A percentile compares a stretch with the other conserved stretches of the same genome.
These are phyloP conservation scores for Cantharis lateralis DNA, from an alignment of 2,888 invertebrate genomes.

Conservation along the genomic window DNA sequence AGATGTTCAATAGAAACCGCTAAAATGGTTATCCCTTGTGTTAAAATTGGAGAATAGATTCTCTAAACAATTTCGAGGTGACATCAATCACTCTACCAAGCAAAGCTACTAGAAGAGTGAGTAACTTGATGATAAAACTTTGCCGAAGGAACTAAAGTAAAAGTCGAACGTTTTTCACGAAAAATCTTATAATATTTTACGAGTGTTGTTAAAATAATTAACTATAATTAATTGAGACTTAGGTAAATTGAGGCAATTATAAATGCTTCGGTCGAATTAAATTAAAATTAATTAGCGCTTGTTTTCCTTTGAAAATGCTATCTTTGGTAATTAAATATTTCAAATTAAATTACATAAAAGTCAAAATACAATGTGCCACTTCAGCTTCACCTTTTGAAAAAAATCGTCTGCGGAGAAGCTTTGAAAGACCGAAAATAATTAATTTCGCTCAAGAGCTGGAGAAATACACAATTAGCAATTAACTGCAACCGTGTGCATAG, in stretches of 20 bases:
- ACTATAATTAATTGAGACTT: not conserved
- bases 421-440: too few species aligned
- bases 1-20: constrained; percentile 17
- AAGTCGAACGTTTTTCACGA: not conserved
- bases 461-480: not conserved
- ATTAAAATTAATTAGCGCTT: not conserved
- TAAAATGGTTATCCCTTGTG: constrained; percentile 14
- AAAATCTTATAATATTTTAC: not conserved
- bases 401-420: not conserved
- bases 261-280: not conserved
- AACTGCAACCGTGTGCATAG: not conserved
- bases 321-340: not conserved
- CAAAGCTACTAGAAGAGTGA: constrained; percentile 5
- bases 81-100: constrained; percentile 18
- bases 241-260: not conserved
- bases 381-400: not conserved
- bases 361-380: not conserved
- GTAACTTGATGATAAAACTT: constrained; percentile 9
- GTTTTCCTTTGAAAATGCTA: not conserved
- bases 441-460: not conserved
- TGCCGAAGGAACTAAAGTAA: constrained; percentile 7
- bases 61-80: constrained; percentile 18
- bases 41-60: constrained; percentile 18
- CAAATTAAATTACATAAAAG: not conserved
- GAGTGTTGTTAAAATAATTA: not conserved